These are phyloP conservation scores for Manis crassicaudata DNA, from an alignment of 2,797 vertebrate genomes.

Conservation along the genomic window DNA sequence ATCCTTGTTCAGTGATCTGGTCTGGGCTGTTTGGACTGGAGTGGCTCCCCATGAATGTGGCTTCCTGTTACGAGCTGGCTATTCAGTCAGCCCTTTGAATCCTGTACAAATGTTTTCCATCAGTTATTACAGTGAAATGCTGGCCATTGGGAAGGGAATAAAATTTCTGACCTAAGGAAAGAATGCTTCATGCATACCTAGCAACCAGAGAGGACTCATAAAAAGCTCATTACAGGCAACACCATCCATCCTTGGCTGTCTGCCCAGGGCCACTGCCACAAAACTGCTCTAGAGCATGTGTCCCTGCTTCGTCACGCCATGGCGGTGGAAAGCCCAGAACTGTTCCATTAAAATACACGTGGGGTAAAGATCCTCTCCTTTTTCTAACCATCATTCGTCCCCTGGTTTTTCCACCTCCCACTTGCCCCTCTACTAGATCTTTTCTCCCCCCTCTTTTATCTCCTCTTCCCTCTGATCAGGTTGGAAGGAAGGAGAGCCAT, in stretches of 20 bases:
- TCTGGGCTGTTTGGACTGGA: neutral
- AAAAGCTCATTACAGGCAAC: neutral
- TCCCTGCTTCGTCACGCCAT: neutral
- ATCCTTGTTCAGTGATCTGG: neutral
- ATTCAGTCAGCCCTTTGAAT: neutral
- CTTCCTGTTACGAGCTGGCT: neutral
- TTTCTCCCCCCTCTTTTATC: neutral
- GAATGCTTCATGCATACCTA: slow-evolving; percentile 55
- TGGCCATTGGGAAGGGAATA: slow-evolving; percentile 21
- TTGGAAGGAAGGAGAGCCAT: neutral
- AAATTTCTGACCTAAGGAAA: slow-evolving; percentile 60
- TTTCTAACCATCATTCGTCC: neutral
- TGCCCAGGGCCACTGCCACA: neutral
- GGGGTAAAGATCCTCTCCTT: neutral
- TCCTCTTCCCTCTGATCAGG: neutral
- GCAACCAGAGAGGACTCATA: neutral
- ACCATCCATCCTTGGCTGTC: neutral
- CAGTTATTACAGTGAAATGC: slow-evolving; percentile 20
- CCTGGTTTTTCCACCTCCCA: neutral
- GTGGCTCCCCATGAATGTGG: neutral
- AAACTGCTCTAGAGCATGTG: neutral
- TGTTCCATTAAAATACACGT: neutral
- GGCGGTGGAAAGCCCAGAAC: neutral
- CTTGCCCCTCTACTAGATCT: neutral
- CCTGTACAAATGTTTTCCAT: slow-evolving; percentile 49